phyloP scores from a whole-genome alignment of 2,888 invertebrate species.

The Philereme vetulata region DNA sequence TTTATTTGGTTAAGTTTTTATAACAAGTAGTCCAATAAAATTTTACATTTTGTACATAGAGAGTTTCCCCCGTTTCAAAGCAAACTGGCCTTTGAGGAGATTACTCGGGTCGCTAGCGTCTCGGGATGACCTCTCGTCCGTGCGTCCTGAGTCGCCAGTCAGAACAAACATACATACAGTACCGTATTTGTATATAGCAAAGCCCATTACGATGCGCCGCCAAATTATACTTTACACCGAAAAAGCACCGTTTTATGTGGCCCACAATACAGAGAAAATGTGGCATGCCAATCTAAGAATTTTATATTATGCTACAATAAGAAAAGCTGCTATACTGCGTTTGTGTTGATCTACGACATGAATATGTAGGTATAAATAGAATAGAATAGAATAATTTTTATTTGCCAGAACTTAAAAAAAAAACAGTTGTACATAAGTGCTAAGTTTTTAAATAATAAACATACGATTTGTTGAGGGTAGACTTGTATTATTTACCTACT shows the following conservation, averaged over 20 bases:
- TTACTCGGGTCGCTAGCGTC: slow-evolving; percentile 37
- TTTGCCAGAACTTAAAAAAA: too few relatives aligned
- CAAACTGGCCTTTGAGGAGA: slow-evolving; percentile 50
- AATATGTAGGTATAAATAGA: too few relatives aligned
- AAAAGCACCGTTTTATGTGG: slow-evolving; percentile 30
- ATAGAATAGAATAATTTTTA: too few relatives aligned
- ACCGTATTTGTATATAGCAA: slow-evolving; percentile 28
- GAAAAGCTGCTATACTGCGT: too few relatives aligned
- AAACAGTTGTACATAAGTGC: too few relatives aligned
- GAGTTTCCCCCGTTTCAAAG: slow-evolving; percentile 46
- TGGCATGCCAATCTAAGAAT: too few relatives aligned
- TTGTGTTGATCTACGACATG: too few relatives aligned
- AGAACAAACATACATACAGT: slow-evolving; percentile 32
- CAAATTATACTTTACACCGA: slow-evolving; percentile 21
- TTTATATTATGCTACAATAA: too few relatives aligned
- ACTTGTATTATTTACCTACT: too few relatives aligned
- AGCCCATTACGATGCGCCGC: slow-evolving; percentile 45
- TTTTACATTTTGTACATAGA: slow-evolving; percentile 81
- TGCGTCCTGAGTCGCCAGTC: slow-evolving; percentile 49
- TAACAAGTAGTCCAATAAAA: slow-evolving; percentile 83
- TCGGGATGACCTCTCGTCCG: slow-evolving; percentile 50
- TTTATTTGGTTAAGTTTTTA: slow-evolving; percentile 70
- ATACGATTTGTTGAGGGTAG: too few relatives aligned
- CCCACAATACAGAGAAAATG: slow-evolving; percentile 8
- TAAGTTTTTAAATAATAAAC: too few relatives aligned